These are phyloP conservation scores for Salticus scenicus DNA, from an alignment of 2,888 invertebrate species.

Conservation along the genomic window DNA sequence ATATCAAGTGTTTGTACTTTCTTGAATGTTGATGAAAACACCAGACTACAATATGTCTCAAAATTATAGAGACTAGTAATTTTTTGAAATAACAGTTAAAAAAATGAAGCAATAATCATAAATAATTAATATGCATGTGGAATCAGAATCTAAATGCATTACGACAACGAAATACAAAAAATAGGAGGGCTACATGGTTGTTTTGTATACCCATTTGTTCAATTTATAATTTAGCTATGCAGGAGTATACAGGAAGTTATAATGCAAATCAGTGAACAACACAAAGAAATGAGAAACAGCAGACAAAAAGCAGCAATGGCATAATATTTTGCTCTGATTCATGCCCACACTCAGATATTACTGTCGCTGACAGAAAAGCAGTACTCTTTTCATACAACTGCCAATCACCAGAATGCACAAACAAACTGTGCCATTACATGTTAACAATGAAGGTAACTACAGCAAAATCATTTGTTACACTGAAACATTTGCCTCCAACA, in stretches of 20 bases:
- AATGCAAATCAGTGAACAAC: background rate
- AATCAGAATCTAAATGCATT: too few species aligned
- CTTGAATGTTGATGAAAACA: slow-evolving; percentile 22
- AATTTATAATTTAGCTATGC: slow-evolving; percentile 6
- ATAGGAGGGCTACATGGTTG: background rate
- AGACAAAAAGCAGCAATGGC: too few species aligned
- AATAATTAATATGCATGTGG: too few species aligned
- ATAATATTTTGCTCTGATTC: background rate
- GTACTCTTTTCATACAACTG: background rate
- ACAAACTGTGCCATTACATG: slow-evolving; percentile 4
- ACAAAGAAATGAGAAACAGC: too few species aligned
- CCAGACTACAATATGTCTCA: too few species aligned
- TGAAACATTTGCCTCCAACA: background rate
- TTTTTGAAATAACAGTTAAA: too few species aligned
- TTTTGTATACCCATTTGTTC: slow-evolving; percentile 1
- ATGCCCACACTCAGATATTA: background rate
- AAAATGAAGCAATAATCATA: too few species aligned
- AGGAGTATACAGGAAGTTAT: too few species aligned
- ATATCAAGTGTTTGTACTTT: slow-evolving; percentile 45
- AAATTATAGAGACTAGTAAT: too few species aligned
- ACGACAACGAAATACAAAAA: too few species aligned
- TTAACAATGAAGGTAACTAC: slow-evolving; percentile 5
- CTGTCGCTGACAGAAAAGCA: slow-evolving; percentile 15
- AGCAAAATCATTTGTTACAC: too few species aligned
- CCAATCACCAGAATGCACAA: slow-evolving; percentile 2